Percentiles rank a stretch among this genome's conserved stretches.
These are phyloP conservation scores for Pyrocephalus nanus DNA, from an alignment of 2,797 vertebrate genomes.

Conservation along the genomic window DNA sequence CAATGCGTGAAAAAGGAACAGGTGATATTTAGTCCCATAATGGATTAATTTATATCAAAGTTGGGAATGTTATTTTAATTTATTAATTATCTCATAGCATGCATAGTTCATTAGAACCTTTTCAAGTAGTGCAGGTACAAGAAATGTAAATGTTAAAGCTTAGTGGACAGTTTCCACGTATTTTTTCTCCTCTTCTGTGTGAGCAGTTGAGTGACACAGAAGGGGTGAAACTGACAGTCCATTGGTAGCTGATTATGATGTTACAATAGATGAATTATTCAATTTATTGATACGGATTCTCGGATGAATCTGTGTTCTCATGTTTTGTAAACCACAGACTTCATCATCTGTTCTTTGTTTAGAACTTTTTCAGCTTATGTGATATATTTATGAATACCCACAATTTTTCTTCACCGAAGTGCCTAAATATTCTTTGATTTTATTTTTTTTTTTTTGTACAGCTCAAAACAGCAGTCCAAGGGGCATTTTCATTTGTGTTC, in stretches of 20 bases:
- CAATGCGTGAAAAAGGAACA: background rate
- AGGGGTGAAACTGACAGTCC: background rate
- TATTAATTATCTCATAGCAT: background rate
- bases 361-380: background rate
- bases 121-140: background rate
- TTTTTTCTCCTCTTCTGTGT: background rate
- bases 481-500: background rate
- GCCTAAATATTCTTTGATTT: background rate
- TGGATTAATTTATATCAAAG: background rate
- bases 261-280: background rate
- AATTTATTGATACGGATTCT: background rate
- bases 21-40: background rate
- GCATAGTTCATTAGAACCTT: background rate
- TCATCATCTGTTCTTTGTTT: background rate
- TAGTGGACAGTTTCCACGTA: background rate
- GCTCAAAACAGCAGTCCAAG: background rate
- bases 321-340: background rate
- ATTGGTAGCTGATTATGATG: background rate
- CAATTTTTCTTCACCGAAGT: background rate
- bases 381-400: background rate
- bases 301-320: background rate
- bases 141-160: background rate
- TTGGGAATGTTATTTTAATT: background rate
- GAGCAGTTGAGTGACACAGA: background rate
- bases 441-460: background rate